Conservation (phyloP, 2,888 invertebrate species). For the Leucophenga maculata region DNA sequence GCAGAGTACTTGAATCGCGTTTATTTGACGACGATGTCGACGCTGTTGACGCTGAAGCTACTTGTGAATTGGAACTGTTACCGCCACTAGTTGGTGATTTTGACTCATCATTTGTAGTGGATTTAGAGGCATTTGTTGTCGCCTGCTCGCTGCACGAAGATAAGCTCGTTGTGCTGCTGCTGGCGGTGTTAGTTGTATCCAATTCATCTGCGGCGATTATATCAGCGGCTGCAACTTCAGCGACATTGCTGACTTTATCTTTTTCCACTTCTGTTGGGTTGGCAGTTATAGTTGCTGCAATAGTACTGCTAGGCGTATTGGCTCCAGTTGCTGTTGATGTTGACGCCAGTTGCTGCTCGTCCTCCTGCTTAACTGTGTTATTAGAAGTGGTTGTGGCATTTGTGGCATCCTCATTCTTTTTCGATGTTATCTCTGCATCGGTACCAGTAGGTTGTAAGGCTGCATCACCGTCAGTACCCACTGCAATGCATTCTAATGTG, state of each 20-base stretch:
- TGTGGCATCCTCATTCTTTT: background rate
- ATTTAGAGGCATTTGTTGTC: constrained; percentile 46
- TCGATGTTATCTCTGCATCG: background rate
- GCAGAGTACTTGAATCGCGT: constrained; percentile 33
- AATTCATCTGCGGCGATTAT: constrained; percentile 71
- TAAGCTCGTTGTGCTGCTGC: constrained; percentile 38
- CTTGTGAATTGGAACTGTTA: constrained; percentile 29
- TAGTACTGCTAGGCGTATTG: constrained; percentile 20
- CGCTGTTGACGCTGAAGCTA: constrained; percentile 32
- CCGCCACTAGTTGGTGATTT: constrained; percentile 31
- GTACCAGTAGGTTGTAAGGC: background rate
- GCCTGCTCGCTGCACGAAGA: background rate
- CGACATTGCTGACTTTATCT: constrained; percentile 19
- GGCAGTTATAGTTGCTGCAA: constrained; percentile 14
- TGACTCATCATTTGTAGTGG: constrained; percentile 40
- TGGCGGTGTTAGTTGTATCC: constrained; percentile 55
- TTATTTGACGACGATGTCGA: constrained; percentile 34
- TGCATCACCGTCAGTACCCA: no score
- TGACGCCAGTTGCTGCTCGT: constrained; percentile 70
- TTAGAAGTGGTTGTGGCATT: background rate
- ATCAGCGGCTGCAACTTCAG: constrained; percentile 20
- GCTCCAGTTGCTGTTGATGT: constrained; percentile 54
- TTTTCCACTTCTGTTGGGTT: constrained; percentile 38
- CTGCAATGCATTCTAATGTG: background rate
- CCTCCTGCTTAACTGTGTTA: background rate